Conservation (phyloP, 2,888 invertebrate species). For the Eutolmus rufibarbis region DNA sequence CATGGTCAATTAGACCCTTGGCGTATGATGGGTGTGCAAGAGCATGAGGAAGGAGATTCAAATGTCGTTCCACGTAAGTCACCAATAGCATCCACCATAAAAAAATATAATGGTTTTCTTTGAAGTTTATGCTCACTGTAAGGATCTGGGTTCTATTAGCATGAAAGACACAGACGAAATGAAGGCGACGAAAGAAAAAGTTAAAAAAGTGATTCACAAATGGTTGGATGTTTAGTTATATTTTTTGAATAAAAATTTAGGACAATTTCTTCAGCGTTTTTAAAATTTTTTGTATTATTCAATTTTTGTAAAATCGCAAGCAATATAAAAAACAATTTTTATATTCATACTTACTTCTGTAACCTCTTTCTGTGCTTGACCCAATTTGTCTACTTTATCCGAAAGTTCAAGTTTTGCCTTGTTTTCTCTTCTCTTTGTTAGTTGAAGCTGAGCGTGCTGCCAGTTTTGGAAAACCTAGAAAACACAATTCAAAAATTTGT, state of each 20-base stretch:
- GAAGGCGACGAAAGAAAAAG: conserved; percentile 55
- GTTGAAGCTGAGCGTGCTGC: conserved; percentile 95
- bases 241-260: neutral
- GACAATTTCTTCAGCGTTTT: neutral
- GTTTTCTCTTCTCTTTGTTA: conserved; percentile 92
- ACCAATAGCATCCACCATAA: neutral
- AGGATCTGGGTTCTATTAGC: conserved; percentile 56
- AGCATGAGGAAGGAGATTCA: conserved; percentile 49
- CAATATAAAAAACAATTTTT: neutral
- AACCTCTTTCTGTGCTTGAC: conserved; percentile 88
- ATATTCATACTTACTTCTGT: conserved; percentile 73
- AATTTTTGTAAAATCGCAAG: neutral
- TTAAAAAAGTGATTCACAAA: conserved; percentile 43
- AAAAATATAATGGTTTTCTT: neutral
- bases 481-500: neutral
- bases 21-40: conserved; percentile 64
- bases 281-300: neutral
- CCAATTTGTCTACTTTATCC: conserved; percentile 87
- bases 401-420: conserved; percentile 92
- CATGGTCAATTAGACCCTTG: conserved; percentile 68
- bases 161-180: conserved; percentile 53
- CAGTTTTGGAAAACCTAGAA: conserved; percentile 93
- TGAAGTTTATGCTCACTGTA: conserved; percentile 57
- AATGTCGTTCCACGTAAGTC: conserved; percentile 53
- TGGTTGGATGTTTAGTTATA: neutral